Conservation (phyloP, 2,888 invertebrate genomes). For the Clivina fossor region DNA sequence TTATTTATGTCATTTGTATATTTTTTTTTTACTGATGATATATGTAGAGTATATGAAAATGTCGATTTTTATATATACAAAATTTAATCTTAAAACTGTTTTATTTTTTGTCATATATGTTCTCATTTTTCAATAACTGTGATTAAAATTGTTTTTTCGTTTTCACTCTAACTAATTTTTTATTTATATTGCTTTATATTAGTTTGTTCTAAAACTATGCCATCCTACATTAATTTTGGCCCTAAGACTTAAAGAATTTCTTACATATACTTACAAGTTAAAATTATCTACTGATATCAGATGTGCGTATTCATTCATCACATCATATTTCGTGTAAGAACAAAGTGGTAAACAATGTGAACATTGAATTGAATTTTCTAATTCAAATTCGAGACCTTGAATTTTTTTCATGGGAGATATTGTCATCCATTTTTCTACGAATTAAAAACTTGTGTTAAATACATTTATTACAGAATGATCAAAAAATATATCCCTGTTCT, state of each 20-base stretch:
- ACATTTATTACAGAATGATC: too few species aligned
- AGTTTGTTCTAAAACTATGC: not conserved
- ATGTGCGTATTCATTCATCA: conserved; percentile 12
- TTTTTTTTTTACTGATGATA: too few species aligned
- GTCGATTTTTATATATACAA: too few species aligned
- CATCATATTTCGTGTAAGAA: conserved; percentile 15
- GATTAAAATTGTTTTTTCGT: not conserved
- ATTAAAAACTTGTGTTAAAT: too few species aligned
- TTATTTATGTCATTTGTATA: too few species aligned
- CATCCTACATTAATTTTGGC: too few species aligned
- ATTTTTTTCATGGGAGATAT: not conserved
- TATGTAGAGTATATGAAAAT: too few species aligned
- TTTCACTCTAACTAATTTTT: not conserved
- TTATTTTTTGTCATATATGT: not conserved
- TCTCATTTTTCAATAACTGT: not conserved
- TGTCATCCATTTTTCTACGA: conserved; percentile 18
- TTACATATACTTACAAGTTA: conserved; percentile 6
- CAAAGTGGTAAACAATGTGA: conserved; percentile 19
- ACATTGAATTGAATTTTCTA: conserved; percentile 13
- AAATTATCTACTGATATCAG: not conserved
- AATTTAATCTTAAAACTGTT: too few species aligned
- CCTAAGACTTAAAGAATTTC: too few species aligned
- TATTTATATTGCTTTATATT: not conserved
- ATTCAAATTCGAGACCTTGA: not conserved
- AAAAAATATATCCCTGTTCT: too few species aligned